phyloP scores from a whole-genome alignment of 1,140 invertebrate genomes.

The Cydia splendana region DNA sequence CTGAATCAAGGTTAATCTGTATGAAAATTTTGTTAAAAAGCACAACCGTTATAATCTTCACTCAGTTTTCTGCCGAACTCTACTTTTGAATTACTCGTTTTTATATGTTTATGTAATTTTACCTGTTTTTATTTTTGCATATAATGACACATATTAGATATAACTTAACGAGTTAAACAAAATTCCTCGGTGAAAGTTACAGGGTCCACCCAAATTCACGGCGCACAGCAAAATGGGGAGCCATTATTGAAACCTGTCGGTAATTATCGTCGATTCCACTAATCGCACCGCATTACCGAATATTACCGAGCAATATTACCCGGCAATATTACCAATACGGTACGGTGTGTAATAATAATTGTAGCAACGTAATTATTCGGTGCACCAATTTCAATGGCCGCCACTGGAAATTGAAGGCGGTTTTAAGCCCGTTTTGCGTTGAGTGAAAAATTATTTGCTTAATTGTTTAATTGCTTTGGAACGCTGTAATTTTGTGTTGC shows the following conservation, averaged over 20 bases:
- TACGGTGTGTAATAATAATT: constrained; percentile 29
- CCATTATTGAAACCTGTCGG: constrained; percentile 29
- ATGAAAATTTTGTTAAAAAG: no score
- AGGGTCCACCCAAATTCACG: constrained; percentile 7
- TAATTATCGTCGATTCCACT: constrained; percentile 29
- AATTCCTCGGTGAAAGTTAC: background rate
- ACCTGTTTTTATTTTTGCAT: background rate
- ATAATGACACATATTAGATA: background rate
- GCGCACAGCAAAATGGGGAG: constrained; percentile 7
- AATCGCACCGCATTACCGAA: constrained; percentile 30
- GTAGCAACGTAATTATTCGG: constrained; percentile 29
- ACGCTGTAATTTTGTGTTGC: background rate
- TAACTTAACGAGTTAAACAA: background rate
- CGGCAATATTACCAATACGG: constrained; percentile 15
- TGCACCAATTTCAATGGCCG: constrained; percentile 9
- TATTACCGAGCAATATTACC: constrained; percentile 20
- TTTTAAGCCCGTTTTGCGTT: background rate
- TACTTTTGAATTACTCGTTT: no score
- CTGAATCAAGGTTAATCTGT: no score
- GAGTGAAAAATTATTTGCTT: constrained; percentile 2
- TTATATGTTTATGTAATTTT: no score
- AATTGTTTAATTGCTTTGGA: constrained; percentile 6
- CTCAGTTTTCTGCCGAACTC: no score
- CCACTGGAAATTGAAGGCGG: constrained; percentile 4
- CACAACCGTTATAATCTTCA: no score